phyloP scores from a whole-genome alignment of 2,888 invertebrate species.

The Fragum whitleyi region DNA sequence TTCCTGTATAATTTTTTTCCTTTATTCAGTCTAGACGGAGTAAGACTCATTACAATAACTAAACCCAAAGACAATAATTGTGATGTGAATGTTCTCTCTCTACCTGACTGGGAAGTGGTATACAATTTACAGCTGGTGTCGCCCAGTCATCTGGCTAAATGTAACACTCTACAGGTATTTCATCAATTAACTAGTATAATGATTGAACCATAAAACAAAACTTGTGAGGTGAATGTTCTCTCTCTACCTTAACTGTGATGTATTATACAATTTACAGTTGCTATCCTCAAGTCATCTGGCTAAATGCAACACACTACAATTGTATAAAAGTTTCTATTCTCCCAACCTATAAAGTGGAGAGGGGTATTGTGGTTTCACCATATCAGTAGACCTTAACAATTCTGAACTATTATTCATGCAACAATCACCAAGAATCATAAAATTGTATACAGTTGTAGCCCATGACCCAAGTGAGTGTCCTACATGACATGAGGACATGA shows the following conservation, averaged over 20 bases:
- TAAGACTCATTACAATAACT: constrained; percentile 70
- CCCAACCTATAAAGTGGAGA: too few species aligned
- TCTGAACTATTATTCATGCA: too few species aligned
- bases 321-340: too few species aligned
- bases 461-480: too few species aligned
- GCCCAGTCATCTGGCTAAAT: constrained; percentile 65
- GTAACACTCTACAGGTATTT: constrained; percentile 69
- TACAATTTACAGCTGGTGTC: constrained; percentile 73
- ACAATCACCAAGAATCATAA: too few species aligned
- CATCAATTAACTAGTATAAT: constrained; percentile 46
- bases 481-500: too few species aligned
- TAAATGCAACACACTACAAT: constrained; percentile 70
- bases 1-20: too few species aligned
- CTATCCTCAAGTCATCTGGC: constrained; percentile 63
- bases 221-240: constrained; percentile 66
- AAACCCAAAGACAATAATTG: constrained; percentile 50
- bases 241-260: constrained; percentile 67
- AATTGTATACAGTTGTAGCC: too few species aligned
- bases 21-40: constrained; percentile 70
- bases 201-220: constrained; percentile 48
- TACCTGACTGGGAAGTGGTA: constrained; percentile 68
- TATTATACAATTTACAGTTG: constrained; percentile 73
- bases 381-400: too few species aligned
- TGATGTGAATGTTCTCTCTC: constrained; percentile 65
- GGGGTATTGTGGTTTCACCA: too few species aligned